phyloP scores from a whole-genome alignment of 2,797 vertebrate species.

The Rhinichthys osculus region DNA sequence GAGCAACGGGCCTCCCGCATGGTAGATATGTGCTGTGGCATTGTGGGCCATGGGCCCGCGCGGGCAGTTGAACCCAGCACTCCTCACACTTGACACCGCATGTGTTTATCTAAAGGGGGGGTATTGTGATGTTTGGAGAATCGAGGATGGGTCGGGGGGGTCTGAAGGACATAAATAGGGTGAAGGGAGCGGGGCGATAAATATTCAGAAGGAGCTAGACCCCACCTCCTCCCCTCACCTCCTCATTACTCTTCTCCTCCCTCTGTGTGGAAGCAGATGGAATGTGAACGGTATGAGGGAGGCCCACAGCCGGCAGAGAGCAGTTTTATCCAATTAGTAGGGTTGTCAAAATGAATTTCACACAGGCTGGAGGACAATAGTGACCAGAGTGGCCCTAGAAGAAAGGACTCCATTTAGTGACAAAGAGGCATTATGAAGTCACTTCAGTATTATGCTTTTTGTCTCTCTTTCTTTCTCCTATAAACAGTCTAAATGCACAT shows the following conservation, averaged over 20 bases:
- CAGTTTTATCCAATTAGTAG: constrained; percentile 98
- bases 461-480: constrained; percentile 31
- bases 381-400: constrained; percentile 70
- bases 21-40: constrained; percentile 93
- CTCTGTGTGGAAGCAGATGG: constrained; percentile 83
- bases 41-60: constrained; percentile 84
- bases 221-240: constrained; percentile 51
- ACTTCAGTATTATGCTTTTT: constrained; percentile 58
- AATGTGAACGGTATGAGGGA: constrained; percentile 87
- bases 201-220: constrained; percentile 88
- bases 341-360: constrained; percentile 99
- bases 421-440: constrained; percentile 79
- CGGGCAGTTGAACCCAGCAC: constrained; percentile 90
- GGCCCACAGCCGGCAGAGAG: constrained; percentile 77
- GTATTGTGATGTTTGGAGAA: constrained; percentile 82
- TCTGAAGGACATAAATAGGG: constrained; percentile 77
- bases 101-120: constrained; percentile 97
- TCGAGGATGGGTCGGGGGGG: constrained; percentile 67
- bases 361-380: constrained; percentile 75
- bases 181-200: constrained; percentile 78
- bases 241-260: constrained; percentile 51
- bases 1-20: constrained; percentile 98
- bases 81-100: constrained; percentile 99
- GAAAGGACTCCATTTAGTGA: constrained; percentile 72
- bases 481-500: constrained; percentile 36